These are phyloP conservation scores for Actenoides lindsayi DNA, from an alignment of 2,113 vertebrate genomes.

Conservation along the genomic window DNA sequence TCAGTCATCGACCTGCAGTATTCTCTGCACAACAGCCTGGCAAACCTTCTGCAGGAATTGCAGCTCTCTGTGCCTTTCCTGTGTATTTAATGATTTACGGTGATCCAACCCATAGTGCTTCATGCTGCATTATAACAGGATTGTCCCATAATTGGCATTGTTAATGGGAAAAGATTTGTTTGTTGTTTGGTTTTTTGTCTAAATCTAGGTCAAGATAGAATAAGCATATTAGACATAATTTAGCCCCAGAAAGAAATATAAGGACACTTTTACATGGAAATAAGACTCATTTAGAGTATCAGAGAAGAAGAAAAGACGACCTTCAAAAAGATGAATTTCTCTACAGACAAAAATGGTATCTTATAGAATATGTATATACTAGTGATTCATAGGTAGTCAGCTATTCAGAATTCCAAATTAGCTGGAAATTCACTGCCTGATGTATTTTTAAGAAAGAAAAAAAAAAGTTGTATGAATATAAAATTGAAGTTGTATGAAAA, in stretches of 20 bases:
- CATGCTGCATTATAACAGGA: background rate
- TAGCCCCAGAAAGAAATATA: slow-evolving; percentile 5
- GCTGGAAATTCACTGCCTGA: background rate
- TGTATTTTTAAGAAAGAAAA: background rate
- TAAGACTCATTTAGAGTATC: background rate
- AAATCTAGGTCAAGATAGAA: slow-evolving; percentile 47
- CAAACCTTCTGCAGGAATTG: background rate
- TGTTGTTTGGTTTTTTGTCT: background rate
- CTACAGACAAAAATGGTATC: background rate
- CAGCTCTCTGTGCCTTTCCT: background rate
- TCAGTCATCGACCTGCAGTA: background rate
- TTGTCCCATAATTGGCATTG: background rate
- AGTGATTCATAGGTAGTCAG: slow-evolving; percentile 12
- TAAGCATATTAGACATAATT: slow-evolving; percentile 44
- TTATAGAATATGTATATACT: slow-evolving; percentile 19
- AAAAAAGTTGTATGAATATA: background rate
- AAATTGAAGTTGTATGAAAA: background rate
- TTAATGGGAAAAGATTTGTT: background rate
- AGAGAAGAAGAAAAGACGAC: background rate
- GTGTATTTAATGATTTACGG: slow-evolving; percentile 17
- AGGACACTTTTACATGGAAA: slow-evolving; percentile 27
- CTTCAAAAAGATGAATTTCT: slow-evolving; percentile 3
- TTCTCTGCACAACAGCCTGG: background rate
- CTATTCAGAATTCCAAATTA: background rate
- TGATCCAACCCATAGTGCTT: background rate